Evolutionary conservation across 2,797 vertebrate species (phyloP).

Genomic region (Pangasius sanitwongsei): DNA sequence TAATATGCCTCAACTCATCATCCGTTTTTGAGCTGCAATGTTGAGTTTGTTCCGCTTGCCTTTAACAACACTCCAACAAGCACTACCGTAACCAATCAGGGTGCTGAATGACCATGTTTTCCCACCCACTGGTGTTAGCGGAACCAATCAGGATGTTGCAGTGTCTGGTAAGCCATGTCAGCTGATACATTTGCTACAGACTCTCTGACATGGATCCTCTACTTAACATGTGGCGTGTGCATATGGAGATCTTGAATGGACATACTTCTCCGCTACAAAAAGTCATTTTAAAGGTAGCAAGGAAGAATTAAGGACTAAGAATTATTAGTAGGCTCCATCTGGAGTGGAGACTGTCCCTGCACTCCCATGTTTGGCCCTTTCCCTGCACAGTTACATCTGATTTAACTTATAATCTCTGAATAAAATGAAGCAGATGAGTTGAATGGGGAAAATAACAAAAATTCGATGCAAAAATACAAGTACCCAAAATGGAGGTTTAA

Average conservation of each 20-base stretch:
- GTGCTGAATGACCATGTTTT: constrained; percentile 3
- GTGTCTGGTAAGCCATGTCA: constrained; percentile 35
- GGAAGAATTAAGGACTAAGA: constrained; percentile 14
- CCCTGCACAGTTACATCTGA: neutral
- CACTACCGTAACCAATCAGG: constrained; percentile 13
- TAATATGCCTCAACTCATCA: constrained; percentile 32
- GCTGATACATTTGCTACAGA: constrained; percentile 46
- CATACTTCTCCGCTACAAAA: constrained; percentile 42
- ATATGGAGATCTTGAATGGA: constrained; percentile 49
- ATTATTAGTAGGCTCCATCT: constrained; percentile 26
- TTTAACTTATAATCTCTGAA: constrained; percentile 1
- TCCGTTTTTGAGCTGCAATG: constrained; percentile 1
- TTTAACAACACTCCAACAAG: constrained; percentile 22
- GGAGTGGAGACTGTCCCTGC: neutral
- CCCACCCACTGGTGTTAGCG: constrained; percentile 10
- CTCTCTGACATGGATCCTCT: constrained; percentile 34
- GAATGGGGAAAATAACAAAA: neutral
- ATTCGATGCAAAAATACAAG: neutral
- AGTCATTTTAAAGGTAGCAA: constrained; percentile 44
- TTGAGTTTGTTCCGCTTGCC: constrained; percentile 17
- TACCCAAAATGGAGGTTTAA: neutral
- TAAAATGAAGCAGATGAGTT: neutral
- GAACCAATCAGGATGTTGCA: constrained; percentile 29
- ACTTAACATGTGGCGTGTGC: constrained; percentile 46
- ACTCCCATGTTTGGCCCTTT: constrained; percentile 5